Percentiles rank a stretch among this genome's conserved stretches.
Evolutionary conservation across 2,797 vertebrate genomes (phyloP).

Genomic region (Nothura maculosa): DNA sequence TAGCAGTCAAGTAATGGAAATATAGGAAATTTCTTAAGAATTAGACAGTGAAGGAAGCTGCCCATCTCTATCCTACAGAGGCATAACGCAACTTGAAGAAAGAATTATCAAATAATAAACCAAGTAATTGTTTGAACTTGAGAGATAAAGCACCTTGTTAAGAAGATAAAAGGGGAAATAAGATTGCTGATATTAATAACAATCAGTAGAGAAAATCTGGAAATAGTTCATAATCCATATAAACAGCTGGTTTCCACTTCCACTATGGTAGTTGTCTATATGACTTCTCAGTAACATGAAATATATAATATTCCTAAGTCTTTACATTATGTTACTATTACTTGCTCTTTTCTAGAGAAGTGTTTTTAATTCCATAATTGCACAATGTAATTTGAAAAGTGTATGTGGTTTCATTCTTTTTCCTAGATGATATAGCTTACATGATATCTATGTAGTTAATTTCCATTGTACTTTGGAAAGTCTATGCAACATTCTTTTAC

Average conservation of each 20-base stretch:
- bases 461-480: not conserved
- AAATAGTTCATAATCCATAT: not conserved
- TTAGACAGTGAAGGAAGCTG: not conserved
- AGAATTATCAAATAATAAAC: not conserved
- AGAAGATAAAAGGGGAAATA: not conserved
- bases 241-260: not conserved
- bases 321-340: not conserved
- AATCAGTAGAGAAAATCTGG: not conserved
- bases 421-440: not conserved
- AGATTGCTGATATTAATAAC: accelerated
- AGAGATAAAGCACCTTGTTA: not conserved
- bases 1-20: not conserved
- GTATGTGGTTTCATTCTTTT: not conserved
- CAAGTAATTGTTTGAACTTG: not conserved
- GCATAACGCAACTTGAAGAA: not conserved
- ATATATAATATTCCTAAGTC: not conserved
- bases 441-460: not conserved
- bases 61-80: not conserved
- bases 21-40: not conserved
- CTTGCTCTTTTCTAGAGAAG: not conserved
- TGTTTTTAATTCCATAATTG: no score
- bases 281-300: not conserved
- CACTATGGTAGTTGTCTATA: not conserved
- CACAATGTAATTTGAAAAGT: not conserved
- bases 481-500: not conserved